A percentile compares a stretch with the other conserved stretches of the same genome.
These are phyloP conservation scores for Anguilla rostrata DNA, from an alignment of 2,113 vertebrate genomes.

Conservation along the genomic window DNA sequence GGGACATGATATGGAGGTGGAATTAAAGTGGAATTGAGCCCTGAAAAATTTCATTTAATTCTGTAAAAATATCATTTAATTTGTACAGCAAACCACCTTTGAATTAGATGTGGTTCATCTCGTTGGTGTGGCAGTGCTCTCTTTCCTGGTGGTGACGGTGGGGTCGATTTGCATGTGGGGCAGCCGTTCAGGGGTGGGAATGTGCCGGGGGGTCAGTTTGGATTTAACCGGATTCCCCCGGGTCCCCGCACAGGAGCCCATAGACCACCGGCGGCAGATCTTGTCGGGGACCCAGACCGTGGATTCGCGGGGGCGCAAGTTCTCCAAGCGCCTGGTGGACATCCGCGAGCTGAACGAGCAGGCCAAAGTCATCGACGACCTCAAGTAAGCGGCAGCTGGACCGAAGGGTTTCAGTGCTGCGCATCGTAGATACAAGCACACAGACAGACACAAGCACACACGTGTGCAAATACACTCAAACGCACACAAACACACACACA, in stretches of 20 bases:
- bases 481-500: too few species aligned
- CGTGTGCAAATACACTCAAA: too few species aligned
- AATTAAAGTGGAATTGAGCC: neutral
- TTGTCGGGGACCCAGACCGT: slow-evolving; percentile 70
- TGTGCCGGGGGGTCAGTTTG: slow-evolving; percentile 15
- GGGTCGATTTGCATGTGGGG: slow-evolving; percentile 17
- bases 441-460: too few species aligned
- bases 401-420: too few species aligned
- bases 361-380: slow-evolving; percentile 97
- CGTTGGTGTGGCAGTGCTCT: neutral
- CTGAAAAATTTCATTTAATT: neutral
- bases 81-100: neutral
- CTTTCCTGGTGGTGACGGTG: slow-evolving; percentile 23
- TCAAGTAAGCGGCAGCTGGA: slow-evolving; percentile 78
- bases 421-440: too few species aligned
- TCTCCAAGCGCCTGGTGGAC: slow-evolving; percentile 90
- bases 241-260: slow-evolving; percentile 71
- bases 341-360: slow-evolving; percentile 97
- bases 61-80: neutral
- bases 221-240: neutral
- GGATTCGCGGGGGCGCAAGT: slow-evolving; percentile 85
- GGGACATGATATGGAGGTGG: neutral
- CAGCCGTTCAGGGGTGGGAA: neutral
- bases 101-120: neutral
- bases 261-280: slow-evolving; percentile 81